Percentiles rank a stretch among this genome's conserved stretches.
phyloP scores from a whole-genome alignment of 2,113 vertebrate genomes.

The Ptychochromis oligacanthus region DNA sequence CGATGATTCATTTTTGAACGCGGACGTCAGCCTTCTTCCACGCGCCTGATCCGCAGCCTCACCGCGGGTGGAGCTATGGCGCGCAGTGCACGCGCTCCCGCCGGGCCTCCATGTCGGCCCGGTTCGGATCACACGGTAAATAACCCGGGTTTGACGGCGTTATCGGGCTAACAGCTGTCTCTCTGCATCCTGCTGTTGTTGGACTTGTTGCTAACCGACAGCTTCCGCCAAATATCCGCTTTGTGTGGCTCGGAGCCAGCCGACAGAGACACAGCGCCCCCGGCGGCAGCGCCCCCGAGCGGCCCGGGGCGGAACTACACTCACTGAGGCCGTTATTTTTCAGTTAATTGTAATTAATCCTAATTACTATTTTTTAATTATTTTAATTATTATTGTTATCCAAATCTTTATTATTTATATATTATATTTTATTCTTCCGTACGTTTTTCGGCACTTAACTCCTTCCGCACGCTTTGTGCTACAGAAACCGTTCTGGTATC shows the following conservation, averaged over 20 bases:
- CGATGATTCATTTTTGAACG: background rate
- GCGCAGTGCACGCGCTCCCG: background rate
- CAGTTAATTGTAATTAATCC: too few species aligned
- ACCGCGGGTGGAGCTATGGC: background rate
- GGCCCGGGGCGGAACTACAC: constrained; percentile 14
- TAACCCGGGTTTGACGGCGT: background rate
- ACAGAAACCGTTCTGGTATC: too few species aligned
- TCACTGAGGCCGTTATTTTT: too few species aligned
- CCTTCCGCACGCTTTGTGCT: too few species aligned
- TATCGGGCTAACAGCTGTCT: constrained; percentile 30
- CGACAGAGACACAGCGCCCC: background rate
- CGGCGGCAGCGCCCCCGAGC: background rate
- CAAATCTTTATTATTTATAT: too few species aligned
- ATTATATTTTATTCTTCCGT: too few species aligned
- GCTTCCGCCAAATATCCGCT: constrained; percentile 40
- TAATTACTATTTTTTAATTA: too few species aligned
- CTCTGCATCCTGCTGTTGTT: background rate
- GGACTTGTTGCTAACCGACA: constrained; percentile 28
- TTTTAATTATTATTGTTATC: too few species aligned
- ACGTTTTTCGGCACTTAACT: too few species aligned
- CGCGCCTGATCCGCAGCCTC: background rate
- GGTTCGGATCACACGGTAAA: background rate
- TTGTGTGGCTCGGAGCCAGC: background rate
- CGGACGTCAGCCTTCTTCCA: background rate
- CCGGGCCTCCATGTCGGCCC: background rate